A percentile compares a stretch with the other conserved stretches of the same genome.
These are phyloP conservation scores for Branchinecta lindahli DNA, from an alignment of 1,140 invertebrate genomes.

Conservation along the genomic window DNA sequence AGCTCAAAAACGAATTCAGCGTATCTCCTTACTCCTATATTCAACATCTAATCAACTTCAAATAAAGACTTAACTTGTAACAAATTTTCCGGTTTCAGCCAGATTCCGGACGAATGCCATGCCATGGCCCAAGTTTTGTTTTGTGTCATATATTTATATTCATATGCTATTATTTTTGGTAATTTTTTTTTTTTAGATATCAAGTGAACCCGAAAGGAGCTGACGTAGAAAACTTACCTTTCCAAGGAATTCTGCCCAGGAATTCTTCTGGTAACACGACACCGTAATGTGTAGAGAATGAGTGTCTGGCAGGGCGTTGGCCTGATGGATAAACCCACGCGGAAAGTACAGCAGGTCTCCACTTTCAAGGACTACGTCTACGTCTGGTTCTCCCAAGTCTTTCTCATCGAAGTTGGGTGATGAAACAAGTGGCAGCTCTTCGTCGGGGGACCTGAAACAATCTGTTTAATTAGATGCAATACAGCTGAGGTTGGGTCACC, in stretches of 20 bases:
- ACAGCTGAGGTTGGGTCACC: too few relatives aligned
- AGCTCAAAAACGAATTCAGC: too few relatives aligned
- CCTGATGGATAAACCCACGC: slow-evolving; percentile 85
- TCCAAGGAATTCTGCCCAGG: slow-evolving; percentile 74
- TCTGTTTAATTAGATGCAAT: slow-evolving; percentile 15
- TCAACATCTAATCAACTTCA: too few relatives aligned
- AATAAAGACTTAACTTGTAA: too few relatives aligned
- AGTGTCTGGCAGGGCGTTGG: slow-evolving; percentile 46
- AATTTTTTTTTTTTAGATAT: too few relatives aligned
- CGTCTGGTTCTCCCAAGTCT: slow-evolving; percentile 60
- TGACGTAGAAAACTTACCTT: slow-evolving; percentile 33
- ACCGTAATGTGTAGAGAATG: slow-evolving; percentile 88
- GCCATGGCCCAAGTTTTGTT: too few relatives aligned
- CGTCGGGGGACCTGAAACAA: slow-evolving; percentile 31
- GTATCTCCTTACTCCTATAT: too few relatives aligned
- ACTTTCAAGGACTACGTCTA: slow-evolving; percentile 61
- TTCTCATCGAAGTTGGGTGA: slow-evolving; percentile 62
- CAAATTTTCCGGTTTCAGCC: too few relatives aligned
- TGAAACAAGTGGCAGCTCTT: slow-evolving; percentile 58
- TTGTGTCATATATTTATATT: too few relatives aligned
- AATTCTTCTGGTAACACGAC: slow-evolving; percentile 77
- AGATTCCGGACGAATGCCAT: too few relatives aligned
- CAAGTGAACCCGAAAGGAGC: too few relatives aligned
- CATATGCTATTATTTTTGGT: too few relatives aligned
- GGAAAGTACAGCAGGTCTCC: slow-evolving; percentile 75